These are phyloP conservation scores for Nebria salina DNA, from an alignment of 2,888 invertebrate genomes.

Conservation along the genomic window DNA sequence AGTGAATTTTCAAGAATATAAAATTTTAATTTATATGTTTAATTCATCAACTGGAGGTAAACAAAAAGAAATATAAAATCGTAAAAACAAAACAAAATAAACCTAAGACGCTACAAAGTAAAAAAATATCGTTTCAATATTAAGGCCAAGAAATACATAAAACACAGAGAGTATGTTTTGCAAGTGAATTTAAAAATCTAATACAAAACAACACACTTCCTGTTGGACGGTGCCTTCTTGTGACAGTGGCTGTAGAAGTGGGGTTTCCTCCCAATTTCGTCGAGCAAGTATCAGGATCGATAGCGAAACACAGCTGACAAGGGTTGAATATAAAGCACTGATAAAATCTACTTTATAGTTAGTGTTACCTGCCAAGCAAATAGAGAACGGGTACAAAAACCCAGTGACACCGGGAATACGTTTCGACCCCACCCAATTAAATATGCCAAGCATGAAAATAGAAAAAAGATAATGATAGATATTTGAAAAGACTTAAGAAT, in stretches of 20 bases:
- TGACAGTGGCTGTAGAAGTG: not conserved
- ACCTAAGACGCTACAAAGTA: not conserved
- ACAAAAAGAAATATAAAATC: not conserved
- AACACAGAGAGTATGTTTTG: conserved; percentile 26
- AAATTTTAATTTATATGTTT: too few species aligned
- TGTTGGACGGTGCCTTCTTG: not conserved
- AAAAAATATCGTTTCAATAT: conserved; percentile 3
- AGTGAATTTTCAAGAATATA: too few species aligned
- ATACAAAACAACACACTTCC: conserved; percentile 6
- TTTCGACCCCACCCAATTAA: too few species aligned
- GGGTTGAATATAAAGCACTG: conserved; percentile 52
- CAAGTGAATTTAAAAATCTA: conserved; percentile 32
- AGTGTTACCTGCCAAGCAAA: conserved; percentile 22
- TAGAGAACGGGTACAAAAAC: conserved; percentile 46
- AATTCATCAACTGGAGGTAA: not conserved
- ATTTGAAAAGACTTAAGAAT: too few species aligned
- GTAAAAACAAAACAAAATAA: conserved; percentile 26
- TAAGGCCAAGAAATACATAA: conserved; percentile 33
- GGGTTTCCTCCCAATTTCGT: not conserved
- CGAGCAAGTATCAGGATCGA: conserved; percentile 48
- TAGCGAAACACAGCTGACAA: conserved; percentile 50
- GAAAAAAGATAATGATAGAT: too few species aligned
- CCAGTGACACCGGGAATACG: not conserved
- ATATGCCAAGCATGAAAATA: too few species aligned
- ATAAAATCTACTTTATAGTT: conserved; percentile 53